phyloP scores from a whole-genome alignment of 1,140 invertebrate species.

The Tetragonula clypearis region DNA sequence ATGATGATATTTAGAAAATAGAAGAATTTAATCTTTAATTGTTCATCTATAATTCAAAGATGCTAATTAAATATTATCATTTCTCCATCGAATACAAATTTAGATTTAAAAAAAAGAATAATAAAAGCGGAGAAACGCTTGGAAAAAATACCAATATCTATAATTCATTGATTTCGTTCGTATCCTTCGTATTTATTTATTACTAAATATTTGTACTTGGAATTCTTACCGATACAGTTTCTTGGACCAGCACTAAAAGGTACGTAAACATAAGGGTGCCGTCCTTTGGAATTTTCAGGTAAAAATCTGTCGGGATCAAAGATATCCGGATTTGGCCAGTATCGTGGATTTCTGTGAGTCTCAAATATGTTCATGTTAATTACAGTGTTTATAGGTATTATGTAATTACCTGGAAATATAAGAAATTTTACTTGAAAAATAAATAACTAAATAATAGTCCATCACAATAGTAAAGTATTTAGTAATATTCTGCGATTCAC shows the following conservation, averaged over 20 bases:
- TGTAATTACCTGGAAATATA: constrained; percentile 24
- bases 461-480: background rate
- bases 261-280: constrained; percentile 83
- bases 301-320: constrained; percentile 88
- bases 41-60: too few relatives aligned
- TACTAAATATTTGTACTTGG: background rate
- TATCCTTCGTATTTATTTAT: background rate
- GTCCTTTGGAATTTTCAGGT: constrained; percentile 80
- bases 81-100: too few relatives aligned
- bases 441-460: background rate
- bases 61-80: too few relatives aligned
- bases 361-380: background rate
- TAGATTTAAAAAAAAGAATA: too few relatives aligned
- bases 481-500: background rate
- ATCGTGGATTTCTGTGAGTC: constrained; percentile 34
- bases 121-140: too few relatives aligned
- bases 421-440: background rate
- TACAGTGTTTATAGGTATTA: background rate
- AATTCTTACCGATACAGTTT: constrained; percentile 83
- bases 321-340: constrained; percentile 67
- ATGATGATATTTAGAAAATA: too few relatives aligned
- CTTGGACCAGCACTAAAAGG: constrained; percentile 86
- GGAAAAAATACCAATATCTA: too few relatives aligned
- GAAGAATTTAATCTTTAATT: too few relatives aligned
- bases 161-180: background rate